Conservation (phyloP, 2,797 vertebrate genomes). For the Pteropus rufus region DNA sequence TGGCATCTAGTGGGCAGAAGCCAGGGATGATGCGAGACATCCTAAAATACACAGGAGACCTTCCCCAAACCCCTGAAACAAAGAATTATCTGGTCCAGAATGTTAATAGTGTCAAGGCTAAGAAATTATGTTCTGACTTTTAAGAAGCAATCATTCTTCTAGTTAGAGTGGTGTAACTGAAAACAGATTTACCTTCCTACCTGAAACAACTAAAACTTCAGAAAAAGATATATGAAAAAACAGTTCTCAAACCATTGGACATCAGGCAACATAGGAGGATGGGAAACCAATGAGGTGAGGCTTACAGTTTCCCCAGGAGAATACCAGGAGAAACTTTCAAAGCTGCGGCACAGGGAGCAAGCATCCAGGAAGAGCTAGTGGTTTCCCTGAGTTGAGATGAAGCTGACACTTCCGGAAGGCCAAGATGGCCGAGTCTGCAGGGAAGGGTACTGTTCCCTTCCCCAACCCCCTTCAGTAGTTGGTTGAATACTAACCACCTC, state of each 20-base stretch:
- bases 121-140: neutral
- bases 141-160: neutral
- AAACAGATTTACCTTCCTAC: neutral
- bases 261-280: neutral
- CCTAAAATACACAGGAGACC: neutral
- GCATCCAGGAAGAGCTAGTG: neutral
- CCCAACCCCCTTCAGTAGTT: neutral
- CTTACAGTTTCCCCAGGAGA: neutral
- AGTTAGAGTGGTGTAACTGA: neutral
- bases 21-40: neutral
- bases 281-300: neutral
- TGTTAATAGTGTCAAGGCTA: neutral
- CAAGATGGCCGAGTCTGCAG: neutral
- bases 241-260: neutral
- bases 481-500: neutral
- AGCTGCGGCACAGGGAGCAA: neutral
- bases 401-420: neutral
- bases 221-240: neutral
- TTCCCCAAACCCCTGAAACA: neutral
- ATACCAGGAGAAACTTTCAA: neutral
- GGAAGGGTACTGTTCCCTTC: too few species aligned
- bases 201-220: neutral
- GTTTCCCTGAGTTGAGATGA: neutral
- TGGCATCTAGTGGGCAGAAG: neutral
- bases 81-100: neutral